Percentiles rank a stretch among this genome's conserved stretches.
These are phyloP conservation scores for Ceratitis capitata DNA, from an alignment of 1,140 invertebrate species.

Conservation along the genomic window DNA sequence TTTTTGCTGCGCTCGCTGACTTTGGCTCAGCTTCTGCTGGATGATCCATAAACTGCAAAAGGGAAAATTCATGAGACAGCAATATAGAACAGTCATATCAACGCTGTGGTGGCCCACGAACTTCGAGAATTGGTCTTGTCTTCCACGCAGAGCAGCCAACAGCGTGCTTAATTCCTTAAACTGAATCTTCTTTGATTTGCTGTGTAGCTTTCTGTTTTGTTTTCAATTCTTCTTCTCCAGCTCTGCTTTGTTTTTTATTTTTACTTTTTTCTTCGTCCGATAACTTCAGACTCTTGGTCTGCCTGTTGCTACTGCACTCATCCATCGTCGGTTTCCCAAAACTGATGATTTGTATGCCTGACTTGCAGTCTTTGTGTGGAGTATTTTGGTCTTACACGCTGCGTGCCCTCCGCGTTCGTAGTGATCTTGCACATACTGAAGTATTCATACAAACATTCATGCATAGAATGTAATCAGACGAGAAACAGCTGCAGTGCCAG, in stretches of 20 bases:
- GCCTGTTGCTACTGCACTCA: too few species aligned
- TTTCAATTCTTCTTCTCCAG: not conserved
- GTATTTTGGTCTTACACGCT: not conserved
- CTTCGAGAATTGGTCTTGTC: slow-evolving; percentile 7
- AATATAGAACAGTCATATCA: slow-evolving; percentile 32
- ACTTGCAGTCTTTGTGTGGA: slow-evolving; percentile 23
- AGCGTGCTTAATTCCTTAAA: not conserved
- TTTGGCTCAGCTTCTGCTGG: not conserved
- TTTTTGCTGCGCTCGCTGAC: not conserved
- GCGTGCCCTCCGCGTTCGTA: not conserved
- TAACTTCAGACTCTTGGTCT: slow-evolving; percentile 11
- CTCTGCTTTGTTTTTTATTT: not conserved
- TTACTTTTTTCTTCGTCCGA: not conserved
- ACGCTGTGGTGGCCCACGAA: slow-evolving; percentile 14
- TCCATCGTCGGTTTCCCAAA: slow-evolving; percentile 15
- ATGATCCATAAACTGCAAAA: slow-evolving; percentile 24
- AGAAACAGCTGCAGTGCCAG: slow-evolving; percentile 15
- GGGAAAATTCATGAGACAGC: slow-evolving; percentile 27
- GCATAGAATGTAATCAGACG: not conserved
- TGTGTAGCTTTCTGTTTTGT: not conserved
- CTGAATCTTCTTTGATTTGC: not conserved
- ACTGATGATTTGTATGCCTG: too few species aligned
- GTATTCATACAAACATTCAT: not conserved
- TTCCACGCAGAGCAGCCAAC: not conserved
- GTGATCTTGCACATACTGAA: not conserved